Percentiles rank a stretch among this genome's conserved stretches.
Evolutionary conservation across 2,113 vertebrate species (phyloP).

Genomic region (Melanerpes formicivorus): DNA sequence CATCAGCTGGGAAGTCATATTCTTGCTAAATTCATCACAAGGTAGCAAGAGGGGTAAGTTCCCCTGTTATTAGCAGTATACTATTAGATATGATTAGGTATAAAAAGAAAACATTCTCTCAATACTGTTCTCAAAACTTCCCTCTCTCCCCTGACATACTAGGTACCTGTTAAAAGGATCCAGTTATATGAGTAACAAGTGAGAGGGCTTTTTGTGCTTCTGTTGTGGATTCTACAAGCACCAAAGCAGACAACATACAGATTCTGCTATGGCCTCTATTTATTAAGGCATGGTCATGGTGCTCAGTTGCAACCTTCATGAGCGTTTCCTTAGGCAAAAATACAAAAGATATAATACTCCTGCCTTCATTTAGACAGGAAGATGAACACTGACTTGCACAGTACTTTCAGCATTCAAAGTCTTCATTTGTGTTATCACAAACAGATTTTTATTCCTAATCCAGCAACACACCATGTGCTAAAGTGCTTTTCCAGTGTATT

Average conservation of each 20-base stretch:
- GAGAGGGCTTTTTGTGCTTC: background rate
- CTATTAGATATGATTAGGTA: background rate
- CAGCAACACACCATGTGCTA: background rate
- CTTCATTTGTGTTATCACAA: background rate
- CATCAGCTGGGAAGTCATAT: background rate
- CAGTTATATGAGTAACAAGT: background rate
- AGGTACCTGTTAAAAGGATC: background rate
- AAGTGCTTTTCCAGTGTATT: background rate
- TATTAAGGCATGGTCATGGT: background rate
- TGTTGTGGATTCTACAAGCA: background rate
- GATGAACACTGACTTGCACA: background rate
- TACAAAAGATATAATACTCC: background rate
- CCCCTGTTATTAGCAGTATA: background rate
- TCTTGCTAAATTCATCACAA: background rate
- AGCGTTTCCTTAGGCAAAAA: background rate
- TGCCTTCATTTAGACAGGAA: background rate
- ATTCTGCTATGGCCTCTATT: background rate
- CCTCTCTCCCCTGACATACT: background rate
- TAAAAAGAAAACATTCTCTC: background rate
- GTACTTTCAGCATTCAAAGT: background rate
- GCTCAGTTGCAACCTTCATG: rapidly evolving
- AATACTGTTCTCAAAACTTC: background rate
- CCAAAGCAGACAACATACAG: background rate
- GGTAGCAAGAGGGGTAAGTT: background rate
- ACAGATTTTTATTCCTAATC: background rate